Evolutionary conservation across 2,797 vertebrate genomes (phyloP).

Genomic region (Valencia hispanica): DNA sequence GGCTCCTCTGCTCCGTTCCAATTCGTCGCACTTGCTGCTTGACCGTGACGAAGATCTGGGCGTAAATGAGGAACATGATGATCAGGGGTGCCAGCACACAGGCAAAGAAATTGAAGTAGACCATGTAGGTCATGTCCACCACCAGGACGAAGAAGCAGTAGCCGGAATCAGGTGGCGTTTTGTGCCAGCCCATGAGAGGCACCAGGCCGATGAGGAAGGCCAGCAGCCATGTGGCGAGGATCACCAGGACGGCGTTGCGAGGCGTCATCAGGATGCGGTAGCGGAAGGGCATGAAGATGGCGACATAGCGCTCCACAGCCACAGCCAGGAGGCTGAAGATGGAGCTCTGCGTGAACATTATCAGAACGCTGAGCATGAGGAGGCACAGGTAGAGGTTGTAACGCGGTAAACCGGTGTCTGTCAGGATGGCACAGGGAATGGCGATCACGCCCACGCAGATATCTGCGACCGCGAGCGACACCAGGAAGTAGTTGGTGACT

Average conservation of each 20-base stretch:
- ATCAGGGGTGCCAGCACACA: slow-evolving; percentile 78
- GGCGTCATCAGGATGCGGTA: slow-evolving; percentile 80
- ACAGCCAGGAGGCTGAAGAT: slow-evolving; percentile 85
- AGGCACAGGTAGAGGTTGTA: slow-evolving; percentile 80
- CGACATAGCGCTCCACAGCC: slow-evolving; percentile 83
- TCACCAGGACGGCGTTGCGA: slow-evolving; percentile 73
- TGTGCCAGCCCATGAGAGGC: slow-evolving; percentile 85
- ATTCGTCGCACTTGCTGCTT: slow-evolving; percentile 76
- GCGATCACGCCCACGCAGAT: slow-evolving; percentile 81
- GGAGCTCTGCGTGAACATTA: slow-evolving; percentile 85
- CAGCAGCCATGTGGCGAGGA: slow-evolving; percentile 77
- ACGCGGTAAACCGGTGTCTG: slow-evolving; percentile 75
- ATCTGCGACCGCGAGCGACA: slow-evolving; percentile 82
- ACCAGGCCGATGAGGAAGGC: slow-evolving; percentile 75
- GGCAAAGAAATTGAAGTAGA: slow-evolving; percentile 76
- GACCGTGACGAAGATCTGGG: slow-evolving; percentile 75
- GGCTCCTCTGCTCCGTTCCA: slow-evolving; percentile 46
- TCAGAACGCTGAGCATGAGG: slow-evolving; percentile 82
- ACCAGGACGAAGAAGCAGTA: slow-evolving; percentile 77
- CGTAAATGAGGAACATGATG: slow-evolving; percentile 83
- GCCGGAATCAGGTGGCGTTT: slow-evolving; percentile 52
- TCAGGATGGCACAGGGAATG: slow-evolving; percentile 85
- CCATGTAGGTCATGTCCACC: slow-evolving; percentile 80
- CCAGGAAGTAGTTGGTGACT: slow-evolving; percentile 85
- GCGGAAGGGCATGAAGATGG: slow-evolving; percentile 84